Base-by-base conservation (phyloP, 2,888 invertebrate genomes). In the Parnassius glacialis region DNA sequence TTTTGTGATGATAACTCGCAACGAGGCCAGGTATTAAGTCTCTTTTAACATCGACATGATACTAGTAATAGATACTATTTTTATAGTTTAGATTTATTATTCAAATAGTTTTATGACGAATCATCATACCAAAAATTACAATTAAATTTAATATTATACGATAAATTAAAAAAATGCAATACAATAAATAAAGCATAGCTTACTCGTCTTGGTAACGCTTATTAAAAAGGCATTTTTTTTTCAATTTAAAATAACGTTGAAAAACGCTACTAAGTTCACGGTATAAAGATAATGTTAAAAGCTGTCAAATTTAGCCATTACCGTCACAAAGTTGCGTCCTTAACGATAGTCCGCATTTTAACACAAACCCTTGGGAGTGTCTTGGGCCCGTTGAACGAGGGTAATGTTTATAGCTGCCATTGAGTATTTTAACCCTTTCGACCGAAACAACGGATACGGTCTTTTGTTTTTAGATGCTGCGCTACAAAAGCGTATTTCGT, bases 401-500 rank as follows among this genome's bases (percentile, higher is more conserved):
- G 68, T 72, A 71, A 74, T 74, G 74, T 74, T 73, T 74, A 75
- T 72, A 70, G 68, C 66, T 57, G 63, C 68, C 68, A 68, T 70
- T 70, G 67, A 67, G 69, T 69, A 65, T 70, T 72, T 70, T 68
- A 71, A 74, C 72, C 73, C 73, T 70, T 74, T 65, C 67, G 64
- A 59, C 66, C 65, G 65, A 61, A 65, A 65, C 50, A 61, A 54
- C 59, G 63, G 59, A 51, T 52, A 61, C 59, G 52, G 58, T 55
- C 62, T 59, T 62, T 60, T 65, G 61, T 67, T 68, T 67, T 62
- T 65, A 59, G 54, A 55, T 45, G 62, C 44, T 44, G 44, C 42
- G 55, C 25, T 55, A 59, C 48, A 43, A 48, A 43, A 16, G 52
- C 25, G 57, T 45, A 52, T 44, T 53, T 42, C 10, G 51, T 10